Evolutionary conservation across 53 echinoderm and acorn worm genomes (phyloP), one percentile per base, ranked within the genome.

Genomic region (Temnopleurus reevesii): DNA sequence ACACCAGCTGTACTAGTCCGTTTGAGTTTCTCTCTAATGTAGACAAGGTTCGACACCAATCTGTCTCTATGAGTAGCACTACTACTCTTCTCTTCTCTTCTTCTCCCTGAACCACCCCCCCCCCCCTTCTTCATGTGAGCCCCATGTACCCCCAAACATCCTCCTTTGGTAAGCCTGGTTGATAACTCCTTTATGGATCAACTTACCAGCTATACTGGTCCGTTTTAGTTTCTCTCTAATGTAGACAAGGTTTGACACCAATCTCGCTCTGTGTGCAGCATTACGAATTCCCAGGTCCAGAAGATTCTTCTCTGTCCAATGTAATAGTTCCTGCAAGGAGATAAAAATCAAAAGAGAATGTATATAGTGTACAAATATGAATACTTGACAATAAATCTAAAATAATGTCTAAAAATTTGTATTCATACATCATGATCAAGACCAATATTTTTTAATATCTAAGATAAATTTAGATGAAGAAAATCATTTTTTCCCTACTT

Each of bases 1-100:
- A 0, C 66, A 87, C 88, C 88, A 66, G 45, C 45, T 87, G 90
- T 86, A 44, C 94, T 91, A 1, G 89, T 86, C 19, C 93, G 59
- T 76, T 93, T 92, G 49, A 94, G 90, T 34, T 93, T 97, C 90
- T 97, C 95, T 83, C 92, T 81, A 63, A 97, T 94, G 89, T 89
- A 94, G 54, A 97, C 94, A 17, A 97, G 81, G 59, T 95, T 97
- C 27, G 97, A 97, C 18, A 92, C 93, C 59, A 97, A 90, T 34
- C 97, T 84, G 18, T 95, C 97, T 19, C 97, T 90, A 77, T 97
- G 97, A 6, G 95, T 95, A 12, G 93, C 91, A 89, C 94, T 95
- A n/a, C 87, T n/a, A n/a, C n/a, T n/a, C n/a, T n/a, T n/a, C n/a
- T n/a, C n/a, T n/a, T n/a, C n/a, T n/a, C n/a, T n/a, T n/a, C n/a